Base-by-base conservation (phyloP, 2,797 vertebrate species). In the Bovichtus diacanthus region DNA sequence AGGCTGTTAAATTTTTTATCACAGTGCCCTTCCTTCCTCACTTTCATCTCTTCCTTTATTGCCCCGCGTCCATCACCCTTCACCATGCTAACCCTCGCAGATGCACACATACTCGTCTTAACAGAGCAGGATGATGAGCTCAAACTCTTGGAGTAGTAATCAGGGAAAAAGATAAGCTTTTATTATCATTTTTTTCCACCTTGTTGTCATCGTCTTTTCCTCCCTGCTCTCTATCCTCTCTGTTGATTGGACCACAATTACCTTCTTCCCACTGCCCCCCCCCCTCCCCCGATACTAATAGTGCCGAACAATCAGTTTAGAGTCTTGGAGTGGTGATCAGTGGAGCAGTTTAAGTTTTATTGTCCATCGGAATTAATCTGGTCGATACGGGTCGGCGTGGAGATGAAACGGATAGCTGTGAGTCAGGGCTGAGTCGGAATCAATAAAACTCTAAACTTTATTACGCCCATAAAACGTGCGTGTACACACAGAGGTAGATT, bases 281-380 rank as follows among this genome's bases (percentile, higher is more conserved):
- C 41, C 25, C 31, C 44, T 34, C 27, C 58, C 46, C 38, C 13
- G 44, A 9, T 19, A 21, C 78, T 70, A 75, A 85, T 73, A 70
- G 74, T 81, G 85, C 83, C 58, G 62, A 83, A 84, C 82, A 84
- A 87, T 90, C 88, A 88, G 77, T 85, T 87, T 84, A 63, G 61
- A 78, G 67, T 74, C 80, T 44, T 66, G 44, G 43, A 82, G 81
- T 58, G 69, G 78, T 89, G 85, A 90, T 88, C 84, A 90, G 72
- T 70, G 75, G 60, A 84, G 82, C 80, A 75, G 86, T 86, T 90
- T 76, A 86, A 58, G 70, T 76, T 89, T 92, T 90, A 87, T 85
- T 82, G 78, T 87, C 81, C 58, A 70, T 65, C 3, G 36, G 83
- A 82, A 84, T 87, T 76, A 82, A 87, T 75, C 47, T 11, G 39